Conservation (phyloP, 2,797 vertebrate species). For the Hapalemur alaotrensis region DNA sequence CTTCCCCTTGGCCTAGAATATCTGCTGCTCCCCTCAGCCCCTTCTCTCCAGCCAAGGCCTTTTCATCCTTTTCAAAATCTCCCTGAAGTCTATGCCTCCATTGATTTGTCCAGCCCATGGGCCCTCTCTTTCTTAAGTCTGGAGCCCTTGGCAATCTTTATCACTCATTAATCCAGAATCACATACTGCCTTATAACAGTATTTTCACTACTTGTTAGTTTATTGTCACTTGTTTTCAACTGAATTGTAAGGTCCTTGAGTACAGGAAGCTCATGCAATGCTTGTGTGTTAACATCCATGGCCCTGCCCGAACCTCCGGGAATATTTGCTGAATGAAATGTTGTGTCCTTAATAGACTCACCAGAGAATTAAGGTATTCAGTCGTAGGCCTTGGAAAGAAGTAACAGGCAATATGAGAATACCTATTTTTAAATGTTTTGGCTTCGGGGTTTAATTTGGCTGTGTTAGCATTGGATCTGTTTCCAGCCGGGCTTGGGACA, state of each 20-base stretch:
- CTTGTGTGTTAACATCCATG: background rate
- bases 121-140: background rate
- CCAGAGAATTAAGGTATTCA: conserved; percentile 38
- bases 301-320: background rate
- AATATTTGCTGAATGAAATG: conserved; percentile 16
- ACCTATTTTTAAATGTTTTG: conserved; percentile 33
- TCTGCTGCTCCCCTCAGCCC: background rate
- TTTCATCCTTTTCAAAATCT: background rate
- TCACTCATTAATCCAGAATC: background rate
- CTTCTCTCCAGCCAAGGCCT: background rate
- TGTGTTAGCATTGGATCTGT: background rate
- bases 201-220: background rate
- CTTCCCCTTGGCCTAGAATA: background rate
- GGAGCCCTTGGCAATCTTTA: background rate
- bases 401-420: conserved; percentile 3
- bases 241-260: background rate
- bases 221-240: background rate
- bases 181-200: background rate
- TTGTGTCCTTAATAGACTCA: background rate
- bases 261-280: background rate
- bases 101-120: background rate
- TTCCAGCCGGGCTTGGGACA: background rate
- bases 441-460: conserved; percentile 31
- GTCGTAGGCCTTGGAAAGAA: background rate
- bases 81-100: background rate